phyloP scores from a whole-genome alignment of 2,888 invertebrate genomes.

The Parnassius smintheus region DNA sequence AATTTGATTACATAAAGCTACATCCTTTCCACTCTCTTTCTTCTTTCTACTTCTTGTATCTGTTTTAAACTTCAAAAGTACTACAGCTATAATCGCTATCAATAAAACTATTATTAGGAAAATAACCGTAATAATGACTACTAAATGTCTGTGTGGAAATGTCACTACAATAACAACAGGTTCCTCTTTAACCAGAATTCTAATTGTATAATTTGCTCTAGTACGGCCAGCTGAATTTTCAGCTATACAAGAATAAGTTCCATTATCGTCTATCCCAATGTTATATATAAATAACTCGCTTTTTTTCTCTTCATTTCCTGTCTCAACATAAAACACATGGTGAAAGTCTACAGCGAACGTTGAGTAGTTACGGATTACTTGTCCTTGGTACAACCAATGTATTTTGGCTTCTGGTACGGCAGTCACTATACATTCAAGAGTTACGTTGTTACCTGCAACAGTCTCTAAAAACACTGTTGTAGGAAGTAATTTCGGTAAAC shows the following conservation, averaged over 20 bases:
- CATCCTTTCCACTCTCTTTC: slow-evolving; percentile 83
- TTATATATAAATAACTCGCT: slow-evolving; percentile 90
- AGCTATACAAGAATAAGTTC: slow-evolving; percentile 92
- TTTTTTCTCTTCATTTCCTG: slow-evolving; percentile 86
- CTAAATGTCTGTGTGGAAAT: slow-evolving; percentile 86
- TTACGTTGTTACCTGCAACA: slow-evolving; percentile 90
- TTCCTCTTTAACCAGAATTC: slow-evolving; percentile 87
- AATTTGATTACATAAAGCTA: slow-evolving; percentile 82
- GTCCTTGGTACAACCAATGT: slow-evolving; percentile 92
- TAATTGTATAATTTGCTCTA: slow-evolving; percentile 90
- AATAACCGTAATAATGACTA: slow-evolving; percentile 85
- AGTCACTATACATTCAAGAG: slow-evolving; percentile 89
- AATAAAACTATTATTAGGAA: slow-evolving; percentile 84
- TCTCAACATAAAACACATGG: slow-evolving; percentile 86
- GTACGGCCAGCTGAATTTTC: slow-evolving; percentile 91
- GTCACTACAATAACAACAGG: slow-evolving; percentile 85
- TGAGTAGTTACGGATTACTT: slow-evolving; percentile 89
- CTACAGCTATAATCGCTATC: slow-evolving; percentile 84
- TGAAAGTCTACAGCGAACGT: slow-evolving; percentile 84
- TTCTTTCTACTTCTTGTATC: slow-evolving; percentile 74
- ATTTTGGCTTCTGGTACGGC: slow-evolving; percentile 91
- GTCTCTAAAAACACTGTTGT: slow-evolving; percentile 89
- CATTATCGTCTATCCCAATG: slow-evolving; percentile 89
- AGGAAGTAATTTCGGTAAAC: slow-evolving; percentile 89
- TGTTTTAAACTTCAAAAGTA: slow-evolving; percentile 80